These are phyloP conservation scores for Chloroclysta siterata DNA, from an alignment of 2,888 invertebrate species.

Conservation along the genomic window DNA sequence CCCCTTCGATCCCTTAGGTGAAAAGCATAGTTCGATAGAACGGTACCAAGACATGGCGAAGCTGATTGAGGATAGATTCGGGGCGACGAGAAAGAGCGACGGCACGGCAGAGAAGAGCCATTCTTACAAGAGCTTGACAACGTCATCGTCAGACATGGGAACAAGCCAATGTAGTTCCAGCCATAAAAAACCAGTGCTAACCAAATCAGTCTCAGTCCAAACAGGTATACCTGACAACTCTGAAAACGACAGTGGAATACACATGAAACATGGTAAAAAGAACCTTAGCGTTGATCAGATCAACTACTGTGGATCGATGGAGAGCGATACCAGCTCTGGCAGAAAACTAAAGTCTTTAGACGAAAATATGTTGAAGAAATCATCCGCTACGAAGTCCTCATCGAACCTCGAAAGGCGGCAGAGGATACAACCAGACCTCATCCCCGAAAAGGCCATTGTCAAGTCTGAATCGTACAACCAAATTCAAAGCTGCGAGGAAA, in stretches of 20 bases:
- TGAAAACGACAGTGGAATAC: slow-evolving; percentile 73
- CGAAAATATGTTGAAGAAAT: slow-evolving; percentile 80
- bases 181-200: slow-evolving; percentile 78
- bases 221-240: slow-evolving; percentile 80
- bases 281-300: slow-evolving; percentile 82
- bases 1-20: slow-evolving; percentile 85
- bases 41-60: slow-evolving; percentile 90
- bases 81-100: slow-evolving; percentile 76
- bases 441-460: slow-evolving; percentile 79
- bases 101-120: slow-evolving; percentile 80
- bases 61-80: slow-evolving; percentile 88
- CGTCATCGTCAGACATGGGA: slow-evolving; percentile 83
- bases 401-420: slow-evolving; percentile 79
- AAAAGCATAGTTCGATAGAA: slow-evolving; percentile 89
- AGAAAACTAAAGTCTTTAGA: slow-evolving; percentile 79
- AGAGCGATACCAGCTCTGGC: slow-evolving; percentile 79
- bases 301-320: slow-evolving; percentile 82
- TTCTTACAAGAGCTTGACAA: slow-evolving; percentile 81
- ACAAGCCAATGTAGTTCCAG: slow-evolving; percentile 80
- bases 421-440: slow-evolving; percentile 81
- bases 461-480: slow-evolving; percentile 82
- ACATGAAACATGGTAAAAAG: slow-evolving; percentile 79
- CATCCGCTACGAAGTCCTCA: slow-evolving; percentile 75
- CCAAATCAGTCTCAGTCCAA: slow-evolving; percentile 82
- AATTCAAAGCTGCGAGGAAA: slow-evolving; percentile 82